Evolutionary conservation across 2,113 vertebrate species (phyloP), one percentile per base, ranked within the genome.

Genomic region (Maccullochella peelii): DNA sequence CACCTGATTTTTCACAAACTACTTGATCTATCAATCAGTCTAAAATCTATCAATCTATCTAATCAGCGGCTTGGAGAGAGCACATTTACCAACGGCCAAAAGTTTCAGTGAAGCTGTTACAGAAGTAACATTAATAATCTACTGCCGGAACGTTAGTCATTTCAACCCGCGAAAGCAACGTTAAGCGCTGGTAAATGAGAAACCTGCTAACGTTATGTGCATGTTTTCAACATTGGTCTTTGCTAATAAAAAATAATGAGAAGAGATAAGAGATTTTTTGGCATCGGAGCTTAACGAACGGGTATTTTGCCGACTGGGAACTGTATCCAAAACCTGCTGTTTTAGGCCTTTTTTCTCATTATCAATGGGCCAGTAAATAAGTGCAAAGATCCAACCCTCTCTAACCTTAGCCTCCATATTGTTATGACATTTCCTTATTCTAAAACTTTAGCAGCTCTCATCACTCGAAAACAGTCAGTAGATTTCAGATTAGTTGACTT

Each of bases 401-500:
- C 25, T 70, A 33, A 68, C n/a, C 40, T 20, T 14, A 47, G 65
- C 14, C 8, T 72, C 25, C 52, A 42, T 52, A 54, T 50, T 69
- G 40, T 63, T 77, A 38, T 58, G 67, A 49, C 80, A 73, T 79
- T 83, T 76, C 62, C 40, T 84, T 81, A 70, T 63, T 77, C 50
- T 73, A 67, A 93, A 70, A 54, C 15, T 66, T 74, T 8, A 62
- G 62, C 72, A 57, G 74, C 66, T 80, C 66, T 78, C 69, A 77
- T 85, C 20, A 18, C 44, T 21, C 42, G 33, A 86, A 90, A 89
- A 86, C 25, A 66, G 63, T 62, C 82, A 83, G 79, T 74, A 88
- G 77, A 83, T 90, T 79, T 92, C 81, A 88, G 88, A 90, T 89
- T 79, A 86, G 85, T 87, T 85, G 86, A 89, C 85, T 94, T 93